Evolutionary conservation across 1,140 invertebrate species (phyloP), one percentile per base, ranked within the genome.

Genomic region (Dermatophagoides farinae): DNA sequence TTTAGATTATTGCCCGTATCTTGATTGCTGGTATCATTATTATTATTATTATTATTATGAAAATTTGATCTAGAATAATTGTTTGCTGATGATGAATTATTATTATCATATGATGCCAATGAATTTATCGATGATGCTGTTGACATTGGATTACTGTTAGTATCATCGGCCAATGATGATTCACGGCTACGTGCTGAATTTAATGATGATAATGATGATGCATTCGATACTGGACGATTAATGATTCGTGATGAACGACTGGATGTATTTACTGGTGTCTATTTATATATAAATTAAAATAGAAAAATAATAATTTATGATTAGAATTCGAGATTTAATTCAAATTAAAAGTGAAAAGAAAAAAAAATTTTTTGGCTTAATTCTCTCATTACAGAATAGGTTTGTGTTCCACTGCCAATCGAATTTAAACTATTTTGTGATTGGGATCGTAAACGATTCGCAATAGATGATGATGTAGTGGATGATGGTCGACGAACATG

Each of bases 401-500:
- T 55, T 20, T 55, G 53, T 44, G 53, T 18, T 25, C 46, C 14
- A 44, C 22, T 11, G 31, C 43, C 43, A 16, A 50, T 40, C 25
- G 52, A 23, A 16, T 23, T n/a, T 2, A n/a, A 54, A 23, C 16
- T 50, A 58, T 10, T 23, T 11, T 47, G 44, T 14, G 58, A 60
- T 1, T 51, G 52, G 1, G 58, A 43, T 20, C 58, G 1, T 18
- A 51, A 4, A n/a, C 58, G 41, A 37, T 52, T 47, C 16, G 41
- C 12, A 47, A 20, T 41, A 2, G 50, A 52, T 11, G 23, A 38
- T 39, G 23, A 1, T 20, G 53, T 57, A 6, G 53, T 31, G 31
- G 31, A 4, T 31, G 57, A n/a, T 58, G 37, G 20, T n/a, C 58
- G 58, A 11, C 41, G 43, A 20, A 60, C 9, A 52, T 60, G 58